Base-by-base conservation (phyloP, 2,113 vertebrate species). In the Bubo scandiacus region DNA sequence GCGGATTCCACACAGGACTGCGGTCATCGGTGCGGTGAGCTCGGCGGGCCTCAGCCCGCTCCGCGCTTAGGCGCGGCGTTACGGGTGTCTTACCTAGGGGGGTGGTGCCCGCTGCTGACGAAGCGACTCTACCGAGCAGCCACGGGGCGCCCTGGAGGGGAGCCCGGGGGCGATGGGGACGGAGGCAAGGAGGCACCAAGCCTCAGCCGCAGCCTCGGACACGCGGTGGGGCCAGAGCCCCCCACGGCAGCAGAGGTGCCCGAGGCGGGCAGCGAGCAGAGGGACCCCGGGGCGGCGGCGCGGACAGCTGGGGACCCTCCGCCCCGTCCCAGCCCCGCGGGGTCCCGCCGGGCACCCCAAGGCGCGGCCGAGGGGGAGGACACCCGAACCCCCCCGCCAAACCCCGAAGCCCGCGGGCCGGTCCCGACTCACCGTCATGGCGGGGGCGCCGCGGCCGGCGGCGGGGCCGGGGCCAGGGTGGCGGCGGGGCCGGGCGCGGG, bases 371-470 rank as follows among this genome's bases (percentile, higher is more conserved):
- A 51, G 21, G 3, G 25, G 45, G 14, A 17, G 17, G 22, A 38
- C 16, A 49, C 49, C 27, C 49, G 18, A 47, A 8, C 62, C n/a
- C 68, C 23, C 40, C 36, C 22, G 40, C 40, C 40, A 40, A 40
- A 40, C 43, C 57, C 65, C 27, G n/a, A 40, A 5, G 34, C 67
- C 54, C 42, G 3, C 20, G 21, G 58, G 30, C 30, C 58, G 5
- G 21, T 68, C 32, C n/a, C n/a, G 12, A 72, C 96, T 97, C 90
- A 97, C 96, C 86, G 95, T 96, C 96, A 97, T 97, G 83, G 45
- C 88, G 77, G 57, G 89, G 78, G 45, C 57, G 5, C 72, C 38
- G 66, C 63, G 82, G 49, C 81, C 86, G 66, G 65, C 30, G 42
- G 42, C 57, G 75, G 71, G 49, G 32, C 70, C 49, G 73, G 59